Base-by-base conservation (phyloP, 2,797 vertebrate genomes). In the Hyperoplus lanceolatus region DNA sequence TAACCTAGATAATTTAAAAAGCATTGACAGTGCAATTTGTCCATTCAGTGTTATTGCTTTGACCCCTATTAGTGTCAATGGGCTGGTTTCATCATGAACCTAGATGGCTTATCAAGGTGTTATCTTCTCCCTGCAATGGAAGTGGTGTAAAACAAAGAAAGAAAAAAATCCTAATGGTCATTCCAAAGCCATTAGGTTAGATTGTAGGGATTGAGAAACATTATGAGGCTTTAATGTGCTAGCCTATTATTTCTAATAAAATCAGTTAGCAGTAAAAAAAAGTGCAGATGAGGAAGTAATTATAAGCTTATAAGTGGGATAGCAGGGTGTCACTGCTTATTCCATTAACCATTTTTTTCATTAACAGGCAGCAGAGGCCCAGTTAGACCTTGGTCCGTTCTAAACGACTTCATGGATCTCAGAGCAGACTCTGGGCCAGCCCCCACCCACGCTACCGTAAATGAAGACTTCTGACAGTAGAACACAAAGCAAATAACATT, bases 1-100 rank as follows among this genome's bases (percentile, higher is more conserved):
- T 97, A 97, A 97, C 96, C 97, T 94, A 96, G 96, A 97, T 98
- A 96, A 99, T 98, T 98, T 97, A 96, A 96, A 95, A 95, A 92
- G 89, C 96, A 96, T 96, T 98, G 97, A 97, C 96, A 98, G 96
- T 89, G 89, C 96, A 97, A 98, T 98, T 97, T 97, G 96, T 97
- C 94, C 96, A 94, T 95, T 96, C 93, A 89, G 84, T 97, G 96
- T 97, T 98, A 99, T 98, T 97, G 97, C 96, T 93, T 91, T 97
- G 97, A 98, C 97, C 97, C 96, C 96, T 96, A 96, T 97, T 97
- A 97, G 92, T 94, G 95, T 95, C 95, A 94, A 93, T 95, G 95
- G 94, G 93, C 95, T 94, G 93, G 92, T 96, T 29, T 97, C 93
- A 95, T 96, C 97, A 29, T 97, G 91, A 91, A 93, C 94, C 92